These are phyloP conservation scores for Microcebus griseorufus DNA, from an alignment of 2,113 vertebrate species.

Conservation along the genomic window DNA sequence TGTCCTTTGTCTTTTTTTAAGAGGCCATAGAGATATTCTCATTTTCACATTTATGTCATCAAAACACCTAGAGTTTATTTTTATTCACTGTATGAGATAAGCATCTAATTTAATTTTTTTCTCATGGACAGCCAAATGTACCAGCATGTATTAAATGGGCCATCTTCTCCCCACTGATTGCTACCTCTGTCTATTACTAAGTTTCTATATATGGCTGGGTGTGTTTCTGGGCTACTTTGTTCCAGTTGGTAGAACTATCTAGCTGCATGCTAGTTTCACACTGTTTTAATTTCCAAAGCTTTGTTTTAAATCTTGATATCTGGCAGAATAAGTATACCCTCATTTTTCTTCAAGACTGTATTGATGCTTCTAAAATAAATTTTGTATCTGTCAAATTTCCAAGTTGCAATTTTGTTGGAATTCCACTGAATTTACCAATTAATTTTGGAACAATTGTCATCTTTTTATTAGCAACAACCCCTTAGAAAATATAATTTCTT, in stretches of 20 bases:
- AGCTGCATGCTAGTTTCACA: neutral
- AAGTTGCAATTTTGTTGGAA: neutral
- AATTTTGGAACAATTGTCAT: neutral
- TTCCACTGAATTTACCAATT: neutral
- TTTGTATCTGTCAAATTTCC: slow-evolving; percentile 8
- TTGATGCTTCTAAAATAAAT: slow-evolving; percentile 19
- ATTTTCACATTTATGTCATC: neutral
- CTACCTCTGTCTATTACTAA: neutral
- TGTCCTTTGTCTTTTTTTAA: neutral
- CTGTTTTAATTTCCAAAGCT: neutral
- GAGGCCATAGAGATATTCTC: neutral
- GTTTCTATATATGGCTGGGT: neutral
- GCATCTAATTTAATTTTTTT: neutral
- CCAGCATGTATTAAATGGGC: neutral
- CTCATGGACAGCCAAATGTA: neutral
- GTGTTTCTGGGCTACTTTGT: neutral
- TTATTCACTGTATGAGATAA: neutral
- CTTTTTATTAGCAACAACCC: neutral
- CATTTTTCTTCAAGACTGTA: neutral
- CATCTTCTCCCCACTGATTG: neutral
- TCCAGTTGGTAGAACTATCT: neutral
- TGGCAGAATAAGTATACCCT: neutral
- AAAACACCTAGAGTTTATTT: slow-evolving; percentile 24
- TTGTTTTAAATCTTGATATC: neutral
- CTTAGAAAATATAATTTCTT: neutral